Conservation (phyloP, 2,113 vertebrate genomes). For the Porphyrio hochstetteri region DNA sequence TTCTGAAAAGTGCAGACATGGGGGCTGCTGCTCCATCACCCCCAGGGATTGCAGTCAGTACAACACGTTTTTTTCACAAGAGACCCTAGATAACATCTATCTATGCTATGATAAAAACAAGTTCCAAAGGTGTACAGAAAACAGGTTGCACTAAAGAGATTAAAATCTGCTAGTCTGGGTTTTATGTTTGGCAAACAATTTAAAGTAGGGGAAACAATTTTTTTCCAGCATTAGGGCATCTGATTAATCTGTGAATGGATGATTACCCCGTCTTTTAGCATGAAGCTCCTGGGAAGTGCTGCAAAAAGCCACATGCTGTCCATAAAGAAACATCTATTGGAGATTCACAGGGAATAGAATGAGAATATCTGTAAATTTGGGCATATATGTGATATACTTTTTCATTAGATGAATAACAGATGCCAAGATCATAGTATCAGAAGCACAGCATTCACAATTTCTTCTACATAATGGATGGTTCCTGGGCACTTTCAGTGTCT, state of each 20-base stretch:
- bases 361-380: neutral
- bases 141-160: neutral
- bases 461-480: neutral
- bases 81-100: slow-evolving; percentile 31
- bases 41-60: neutral
- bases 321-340: neutral
- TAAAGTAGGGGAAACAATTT: neutral
- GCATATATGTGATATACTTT: neutral
- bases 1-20: neutral
- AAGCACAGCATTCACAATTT: neutral
- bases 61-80: slow-evolving; percentile 22
- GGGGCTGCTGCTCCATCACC: neutral
- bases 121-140: slow-evolving; percentile 12
- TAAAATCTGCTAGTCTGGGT: slow-evolving; percentile 23
- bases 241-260: neutral
- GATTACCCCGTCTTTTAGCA: neutral
- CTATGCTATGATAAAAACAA: neutral
- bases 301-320: neutral
- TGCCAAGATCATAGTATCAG: neutral
- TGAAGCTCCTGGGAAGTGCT: neutral
- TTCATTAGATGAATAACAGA: neutral
- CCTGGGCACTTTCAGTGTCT: neutral
- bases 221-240: neutral
- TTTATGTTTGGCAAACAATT: neutral
- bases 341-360: neutral